These are phyloP conservation scores for Bombus picipes DNA, from an alignment of 1,140 invertebrate species.

Conservation along the genomic window DNA sequence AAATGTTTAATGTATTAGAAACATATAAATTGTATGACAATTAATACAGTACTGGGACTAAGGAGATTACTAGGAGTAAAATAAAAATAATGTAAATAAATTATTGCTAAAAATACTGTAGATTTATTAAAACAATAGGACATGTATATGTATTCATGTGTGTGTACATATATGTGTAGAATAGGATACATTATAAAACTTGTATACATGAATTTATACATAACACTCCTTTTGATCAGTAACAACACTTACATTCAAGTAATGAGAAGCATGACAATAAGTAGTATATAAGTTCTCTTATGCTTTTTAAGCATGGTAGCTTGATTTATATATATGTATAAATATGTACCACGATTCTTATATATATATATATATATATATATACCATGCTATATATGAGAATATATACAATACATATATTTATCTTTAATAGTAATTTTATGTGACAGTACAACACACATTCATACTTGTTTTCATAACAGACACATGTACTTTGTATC, in stretches of 20 bases:
- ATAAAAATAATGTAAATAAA: constrained; percentile 71
- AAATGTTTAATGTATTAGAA: constrained; percentile 25
- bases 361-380: no score
- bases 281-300: constrained; percentile 8
- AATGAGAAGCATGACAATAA: constrained; percentile 20
- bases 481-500: constrained; percentile 14
- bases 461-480: constrained; percentile 10
- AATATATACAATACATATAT: background rate
- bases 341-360: no score
- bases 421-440: constrained; percentile 4
- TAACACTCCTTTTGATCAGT: constrained; percentile 14
- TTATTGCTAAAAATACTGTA: constrained; percentile 72
- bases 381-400: no score
- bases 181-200: constrained; percentile 51
- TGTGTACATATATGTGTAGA: constrained; percentile 46
- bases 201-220: constrained; percentile 57
- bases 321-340: background rate
- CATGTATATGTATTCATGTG: constrained; percentile 23
- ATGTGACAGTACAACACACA: constrained; percentile 34
- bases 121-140: constrained; percentile 75
- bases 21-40: constrained; percentile 7
- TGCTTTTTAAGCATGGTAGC: background rate
- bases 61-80: constrained; percentile 66
- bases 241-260: constrained; percentile 27
- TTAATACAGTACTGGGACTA: constrained; percentile 24